These are phyloP conservation scores for Hyphantria cunea DNA, from an alignment of 1,140 invertebrate species.

Conservation along the genomic window DNA sequence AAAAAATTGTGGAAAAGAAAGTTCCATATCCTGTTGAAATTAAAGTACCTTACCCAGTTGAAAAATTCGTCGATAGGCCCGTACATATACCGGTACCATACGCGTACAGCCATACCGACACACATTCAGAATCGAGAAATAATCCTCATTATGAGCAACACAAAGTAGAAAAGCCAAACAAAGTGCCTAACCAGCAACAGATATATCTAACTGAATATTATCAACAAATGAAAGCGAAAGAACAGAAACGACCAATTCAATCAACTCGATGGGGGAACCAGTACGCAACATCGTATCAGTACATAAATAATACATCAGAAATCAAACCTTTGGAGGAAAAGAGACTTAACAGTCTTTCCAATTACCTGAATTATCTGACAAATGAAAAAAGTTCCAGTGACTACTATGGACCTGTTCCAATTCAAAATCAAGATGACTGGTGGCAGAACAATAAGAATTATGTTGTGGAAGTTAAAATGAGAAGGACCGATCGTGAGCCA, in stretches of 20 bases:
- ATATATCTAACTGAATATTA: conserved; percentile 16
- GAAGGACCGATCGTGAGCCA: conserved; percentile 81
- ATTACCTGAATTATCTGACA: conserved; percentile 45
- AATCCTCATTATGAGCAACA: conserved; percentile 25
- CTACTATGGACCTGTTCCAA: conserved; percentile 61
- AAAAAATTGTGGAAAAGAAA: conserved; percentile 74
- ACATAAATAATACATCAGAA: conserved; percentile 45
- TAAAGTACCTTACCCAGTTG: conserved; percentile 80
- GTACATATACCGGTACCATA: conserved; percentile 60
- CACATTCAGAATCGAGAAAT: conserved; percentile 6
- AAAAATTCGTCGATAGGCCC: conserved; percentile 73
- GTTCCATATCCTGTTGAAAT: conserved; percentile 82
- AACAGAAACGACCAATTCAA: conserved; percentile 42
- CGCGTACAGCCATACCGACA: conserved; percentile 27
- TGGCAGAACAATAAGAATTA: conserved; percentile 62
- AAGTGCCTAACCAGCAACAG: neutral
- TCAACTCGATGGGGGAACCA: conserved; percentile 61
- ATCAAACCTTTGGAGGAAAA: conserved; percentile 31
- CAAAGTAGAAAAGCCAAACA: conserved; percentile 2
- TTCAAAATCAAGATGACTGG: conserved; percentile 47
- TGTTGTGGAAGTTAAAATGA: conserved; percentile 50
- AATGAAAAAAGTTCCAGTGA: conserved; percentile 24
- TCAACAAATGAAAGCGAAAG: conserved; percentile 43
- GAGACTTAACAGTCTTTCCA: conserved; percentile 16
- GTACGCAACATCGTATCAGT: conserved; percentile 61